Percentiles rank a stretch among this genome's conserved stretches.
Conservation (phyloP, 2,113 vertebrate species). For the Meriones unguiculatus region DNA sequence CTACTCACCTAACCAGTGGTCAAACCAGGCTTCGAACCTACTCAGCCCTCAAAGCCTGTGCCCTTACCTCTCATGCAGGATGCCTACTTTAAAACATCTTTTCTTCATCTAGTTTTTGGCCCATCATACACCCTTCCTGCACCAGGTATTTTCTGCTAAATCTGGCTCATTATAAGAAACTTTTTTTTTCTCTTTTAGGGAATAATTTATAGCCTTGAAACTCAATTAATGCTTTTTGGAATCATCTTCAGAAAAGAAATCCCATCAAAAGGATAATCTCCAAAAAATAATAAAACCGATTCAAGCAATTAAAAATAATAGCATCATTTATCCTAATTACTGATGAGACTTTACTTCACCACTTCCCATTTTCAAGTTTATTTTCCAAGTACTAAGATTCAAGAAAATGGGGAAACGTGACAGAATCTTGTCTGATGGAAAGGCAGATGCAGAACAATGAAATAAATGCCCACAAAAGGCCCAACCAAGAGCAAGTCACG, state of each 20-base stretch:
- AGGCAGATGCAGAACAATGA: not conserved
- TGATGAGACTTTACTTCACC: slow-evolving; percentile 33
- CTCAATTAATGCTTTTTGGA: slow-evolving; percentile 8
- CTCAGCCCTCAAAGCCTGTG: not conserved
- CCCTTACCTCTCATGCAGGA: not conserved
- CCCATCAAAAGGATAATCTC: slow-evolving; percentile 22
- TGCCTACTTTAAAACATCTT: not conserved
- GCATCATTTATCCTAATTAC: slow-evolving; percentile 10
- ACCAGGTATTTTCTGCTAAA: slow-evolving; percentile 41
- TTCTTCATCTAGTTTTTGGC: not conserved
- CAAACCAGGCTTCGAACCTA: not conserved
- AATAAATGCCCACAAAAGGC: not conserved
- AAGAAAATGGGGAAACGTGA: not conserved
- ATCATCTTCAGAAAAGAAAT: slow-evolving; percentile 1
- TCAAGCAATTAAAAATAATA: slow-evolving; percentile 60
- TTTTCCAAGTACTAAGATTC: not conserved
- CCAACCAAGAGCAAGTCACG: not conserved
- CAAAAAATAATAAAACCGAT: not conserved
- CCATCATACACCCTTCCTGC: not conserved
- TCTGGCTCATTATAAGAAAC: not conserved
- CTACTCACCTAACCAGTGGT: not conserved
- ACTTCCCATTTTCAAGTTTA: slow-evolving; percentile 15
- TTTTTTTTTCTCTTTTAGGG: not conserved
- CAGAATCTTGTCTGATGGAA: slow-evolving; percentile 14
- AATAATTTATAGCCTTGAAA: slow-evolving; percentile 9